A percentile compares a stretch with the other conserved stretches of the same genome.
Evolutionary conservation across 1,140 invertebrate species (phyloP).

Genomic region (Drosophila parabipectinata): DNA sequence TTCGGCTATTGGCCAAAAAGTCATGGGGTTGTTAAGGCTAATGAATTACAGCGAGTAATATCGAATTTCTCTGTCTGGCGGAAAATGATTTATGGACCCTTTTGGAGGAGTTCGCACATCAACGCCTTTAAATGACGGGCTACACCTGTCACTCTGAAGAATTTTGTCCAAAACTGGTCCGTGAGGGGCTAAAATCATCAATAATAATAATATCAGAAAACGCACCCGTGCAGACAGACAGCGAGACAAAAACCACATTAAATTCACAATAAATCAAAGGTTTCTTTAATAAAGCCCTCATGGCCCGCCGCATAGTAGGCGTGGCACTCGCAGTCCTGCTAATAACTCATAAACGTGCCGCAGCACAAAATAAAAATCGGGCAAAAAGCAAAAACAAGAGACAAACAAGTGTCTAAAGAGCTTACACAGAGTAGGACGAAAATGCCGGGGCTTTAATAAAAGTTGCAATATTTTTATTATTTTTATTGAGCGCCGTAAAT

Average conservation of each 20-base stretch:
- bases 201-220: conserved; percentile 38
- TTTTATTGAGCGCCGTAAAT: conserved; percentile 70
- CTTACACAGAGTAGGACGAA: conserved; percentile 29
- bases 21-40: not conserved
- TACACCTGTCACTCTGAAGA: conserved; percentile 56
- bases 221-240: conserved; percentile 19
- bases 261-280: conserved; percentile 68
- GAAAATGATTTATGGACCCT: conserved; percentile 29
- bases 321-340: conserved; percentile 29
- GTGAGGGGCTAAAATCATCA: conserved; percentile 51
- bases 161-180: not conserved
- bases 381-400: conserved; percentile 1
- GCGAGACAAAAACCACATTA: conserved; percentile 56
- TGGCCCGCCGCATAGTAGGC: conserved; percentile 6
- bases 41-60: conserved; percentile 9
- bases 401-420: conserved; percentile 48
- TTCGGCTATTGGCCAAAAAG: not conserved
- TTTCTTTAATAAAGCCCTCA: conserved; percentile 35
- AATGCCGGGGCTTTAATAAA: conserved; percentile 51
- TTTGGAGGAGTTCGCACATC: conserved; percentile 6
- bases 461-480: conserved; percentile 68
- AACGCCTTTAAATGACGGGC: conserved; percentile 27
- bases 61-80: not conserved
- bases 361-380: conserved; percentile 14
- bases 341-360: conserved; percentile 57